phyloP scores from a whole-genome alignment of 2,797 vertebrate genomes.

The Petrocephalus schoutedeni region DNA sequence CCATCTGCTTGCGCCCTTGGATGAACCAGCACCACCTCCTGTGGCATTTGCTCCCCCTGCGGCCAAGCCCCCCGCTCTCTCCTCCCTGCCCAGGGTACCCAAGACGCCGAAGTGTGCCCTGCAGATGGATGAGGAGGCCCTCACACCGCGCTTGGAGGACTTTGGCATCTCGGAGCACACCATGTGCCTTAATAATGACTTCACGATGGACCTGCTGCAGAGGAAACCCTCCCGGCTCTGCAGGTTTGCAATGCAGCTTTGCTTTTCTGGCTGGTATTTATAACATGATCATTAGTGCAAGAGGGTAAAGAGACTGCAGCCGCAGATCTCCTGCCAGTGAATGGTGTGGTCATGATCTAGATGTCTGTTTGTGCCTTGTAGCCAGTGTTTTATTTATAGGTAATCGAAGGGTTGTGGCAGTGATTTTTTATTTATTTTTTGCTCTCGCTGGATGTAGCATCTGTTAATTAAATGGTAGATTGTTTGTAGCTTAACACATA shows the following conservation, averaged over 20 bases:
- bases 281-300: background rate
- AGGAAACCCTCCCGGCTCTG: slow-evolving; percentile 56
- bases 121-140: slow-evolving; percentile 66
- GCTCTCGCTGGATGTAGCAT: background rate
- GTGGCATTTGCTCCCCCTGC: slow-evolving; percentile 43
- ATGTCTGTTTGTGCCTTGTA: background rate
- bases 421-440: background rate
- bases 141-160: slow-evolving; percentile 72
- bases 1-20: slow-evolving; percentile 56
- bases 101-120: slow-evolving; percentile 71
- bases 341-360: background rate
- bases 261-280: background rate
- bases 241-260: slow-evolving; percentile 42
- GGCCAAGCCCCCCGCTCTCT: slow-evolving; percentile 26
- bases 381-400: background rate
- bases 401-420: background rate
- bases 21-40: slow-evolving; percentile 34
- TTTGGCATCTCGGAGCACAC: slow-evolving; percentile 79
- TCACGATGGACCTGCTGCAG: slow-evolving; percentile 73
- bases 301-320: background rate
- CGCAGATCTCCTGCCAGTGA: background rate
- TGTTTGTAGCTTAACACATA: background rate
- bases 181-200: slow-evolving; percentile 80
- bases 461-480: background rate
- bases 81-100: slow-evolving; percentile 52